These are phyloP conservation scores for Enteromius trimaculatus DNA, from an alignment of 2,797 vertebrate species.

Conservation along the genomic window DNA sequence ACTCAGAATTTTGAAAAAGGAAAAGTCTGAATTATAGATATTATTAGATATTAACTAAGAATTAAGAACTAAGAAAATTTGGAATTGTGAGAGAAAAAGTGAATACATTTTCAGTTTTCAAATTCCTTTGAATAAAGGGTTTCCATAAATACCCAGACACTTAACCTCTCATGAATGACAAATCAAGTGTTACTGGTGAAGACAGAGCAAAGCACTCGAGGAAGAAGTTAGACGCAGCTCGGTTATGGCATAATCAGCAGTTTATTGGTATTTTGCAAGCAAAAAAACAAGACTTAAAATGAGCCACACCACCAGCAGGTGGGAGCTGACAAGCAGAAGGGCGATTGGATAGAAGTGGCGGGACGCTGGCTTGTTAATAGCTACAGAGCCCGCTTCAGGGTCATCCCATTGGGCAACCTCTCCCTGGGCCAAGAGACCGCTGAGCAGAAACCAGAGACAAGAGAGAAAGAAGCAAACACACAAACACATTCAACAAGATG, in stretches of 20 bases:
- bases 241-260: slow-evolving; percentile 76
- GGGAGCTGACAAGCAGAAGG: slow-evolving; percentile 99
- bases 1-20: neutral
- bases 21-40: neutral
- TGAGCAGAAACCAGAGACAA: slow-evolving; percentile 69
- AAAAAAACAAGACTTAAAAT: slow-evolving; percentile 99
- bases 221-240: slow-evolving; percentile 59
- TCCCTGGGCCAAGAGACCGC: slow-evolving; percentile 94
- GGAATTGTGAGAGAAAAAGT: neutral
- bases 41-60: neutral
- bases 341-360: slow-evolving; percentile 99
- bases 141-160: neutral
- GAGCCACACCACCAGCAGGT: slow-evolving; percentile 99
- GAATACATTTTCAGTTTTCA: neutral
- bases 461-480: slow-evolving; percentile 48
- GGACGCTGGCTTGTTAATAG: slow-evolving; percentile 97
- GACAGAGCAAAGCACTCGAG: slow-evolving; percentile 52
- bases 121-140: neutral
- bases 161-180: too few relatives aligned
- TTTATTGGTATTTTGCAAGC: slow-evolving; percentile 99
- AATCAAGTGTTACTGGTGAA: neutral
- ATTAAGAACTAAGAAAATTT: neutral
- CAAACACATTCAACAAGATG: slow-evolving; percentile 50
- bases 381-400: slow-evolving; percentile 91
- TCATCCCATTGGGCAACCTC: slow-evolving; percentile 92